Conservation (phyloP, 2,888 invertebrate species). For the Argyresthia goedartella region DNA sequence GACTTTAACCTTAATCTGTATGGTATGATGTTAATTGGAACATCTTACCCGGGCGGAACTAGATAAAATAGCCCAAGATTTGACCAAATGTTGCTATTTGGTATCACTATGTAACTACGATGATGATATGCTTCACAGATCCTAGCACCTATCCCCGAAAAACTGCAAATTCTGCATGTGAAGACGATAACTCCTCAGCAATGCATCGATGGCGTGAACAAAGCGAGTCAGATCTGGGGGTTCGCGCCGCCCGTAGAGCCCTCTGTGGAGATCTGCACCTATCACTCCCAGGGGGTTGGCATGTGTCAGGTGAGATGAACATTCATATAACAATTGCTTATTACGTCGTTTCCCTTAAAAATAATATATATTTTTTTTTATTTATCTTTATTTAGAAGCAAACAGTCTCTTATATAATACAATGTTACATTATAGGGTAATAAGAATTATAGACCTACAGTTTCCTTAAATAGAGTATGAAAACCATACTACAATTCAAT, state of each 20-base stretch:
- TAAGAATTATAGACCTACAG: no score
- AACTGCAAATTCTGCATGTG: neutral
- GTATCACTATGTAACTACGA: neutral
- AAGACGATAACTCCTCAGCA: neutral
- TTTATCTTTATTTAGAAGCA: no score
- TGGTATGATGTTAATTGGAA: neutral
- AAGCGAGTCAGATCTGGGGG: neutral
- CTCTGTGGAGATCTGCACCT: neutral
- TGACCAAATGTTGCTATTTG: neutral
- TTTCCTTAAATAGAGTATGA: no score
- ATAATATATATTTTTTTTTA: no score
- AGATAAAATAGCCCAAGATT: neutral
- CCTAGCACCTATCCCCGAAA: neutral
- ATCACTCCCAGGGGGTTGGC: neutral
- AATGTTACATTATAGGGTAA: no score
- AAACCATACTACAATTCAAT: no score
- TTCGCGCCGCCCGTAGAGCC: constrained; percentile 1
- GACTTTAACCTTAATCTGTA: neutral
- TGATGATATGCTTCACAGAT: neutral
- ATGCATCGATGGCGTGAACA: neutral
- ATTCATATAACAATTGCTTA: no score
- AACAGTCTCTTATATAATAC: no score
- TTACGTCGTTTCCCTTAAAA: no score
- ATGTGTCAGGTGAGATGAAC: neutral
- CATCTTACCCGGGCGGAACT: neutral